A percentile compares a stretch with the other conserved stretches of the same genome.
phyloP scores from a whole-genome alignment of 2,797 vertebrate species.

The Pseudomugil gertrudae region DNA sequence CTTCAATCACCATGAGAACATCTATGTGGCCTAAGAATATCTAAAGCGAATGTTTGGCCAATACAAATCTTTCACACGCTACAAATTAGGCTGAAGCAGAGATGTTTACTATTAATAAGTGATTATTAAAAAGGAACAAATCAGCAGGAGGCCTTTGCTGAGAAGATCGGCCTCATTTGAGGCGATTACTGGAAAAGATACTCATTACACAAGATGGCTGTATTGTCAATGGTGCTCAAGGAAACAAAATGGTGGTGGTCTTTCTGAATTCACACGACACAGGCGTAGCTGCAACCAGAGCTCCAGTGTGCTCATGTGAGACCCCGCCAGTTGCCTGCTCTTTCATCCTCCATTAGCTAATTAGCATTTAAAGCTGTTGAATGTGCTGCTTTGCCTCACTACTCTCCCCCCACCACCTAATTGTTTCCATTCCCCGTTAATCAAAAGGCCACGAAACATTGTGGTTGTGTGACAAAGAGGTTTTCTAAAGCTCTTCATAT shows the following conservation, averaged over 20 bases:
- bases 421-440: constrained; percentile 80
- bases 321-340: constrained; percentile 59
- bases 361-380: constrained; percentile 83
- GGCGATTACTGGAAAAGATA: constrained; percentile 15
- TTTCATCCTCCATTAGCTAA: constrained; percentile 82
- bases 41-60: not conserved
- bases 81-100: not conserved
- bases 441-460: constrained; percentile 78
- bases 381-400: constrained; percentile 67
- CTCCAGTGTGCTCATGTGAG: constrained; percentile 67
- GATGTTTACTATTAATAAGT: not conserved
- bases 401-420: constrained; percentile 59
- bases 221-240: constrained; percentile 33
- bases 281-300: constrained; percentile 42
- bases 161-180: constrained; percentile 27
- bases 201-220: constrained; percentile 67
- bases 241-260: constrained; percentile 75
- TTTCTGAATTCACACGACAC: constrained; percentile 56
- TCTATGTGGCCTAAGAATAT: not conserved
- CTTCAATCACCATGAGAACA: not conserved
- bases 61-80: not conserved
- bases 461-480: constrained; percentile 62
- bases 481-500: constrained; percentile 62
- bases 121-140: not conserved
- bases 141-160: not conserved